A percentile compares a stretch with the other conserved stretches of the same genome.
phyloP scores from a whole-genome alignment of 2,888 invertebrate genomes.

The Liodrosophila aerea region DNA sequence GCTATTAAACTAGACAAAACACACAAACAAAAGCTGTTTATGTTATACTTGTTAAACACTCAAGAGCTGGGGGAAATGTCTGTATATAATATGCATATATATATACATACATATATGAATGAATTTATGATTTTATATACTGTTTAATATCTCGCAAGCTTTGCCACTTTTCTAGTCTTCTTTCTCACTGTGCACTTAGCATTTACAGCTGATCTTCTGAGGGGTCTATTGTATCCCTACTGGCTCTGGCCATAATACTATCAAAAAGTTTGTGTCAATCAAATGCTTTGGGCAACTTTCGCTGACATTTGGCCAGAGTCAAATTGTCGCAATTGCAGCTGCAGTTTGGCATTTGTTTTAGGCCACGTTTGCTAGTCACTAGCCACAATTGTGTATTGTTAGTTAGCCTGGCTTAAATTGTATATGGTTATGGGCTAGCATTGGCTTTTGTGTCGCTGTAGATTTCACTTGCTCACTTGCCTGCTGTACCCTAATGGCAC shows the following conservation, averaged over 20 bases:
- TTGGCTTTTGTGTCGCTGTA: slow-evolving; percentile 43
- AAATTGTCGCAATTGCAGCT: slow-evolving; percentile 24
- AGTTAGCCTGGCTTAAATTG: slow-evolving; percentile 25
- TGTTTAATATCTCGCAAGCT: too few species aligned
- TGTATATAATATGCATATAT: too few species aligned
- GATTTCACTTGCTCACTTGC: slow-evolving; percentile 65
- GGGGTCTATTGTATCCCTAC: neutral
- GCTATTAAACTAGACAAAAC: too few species aligned
- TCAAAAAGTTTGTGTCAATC: slow-evolving; percentile 31
- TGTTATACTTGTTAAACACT: too few species aligned
- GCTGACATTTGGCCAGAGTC: slow-evolving; percentile 58
- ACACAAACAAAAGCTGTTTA: too few species aligned
- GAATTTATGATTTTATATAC: too few species aligned
- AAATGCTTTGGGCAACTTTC: slow-evolving; percentile 63
- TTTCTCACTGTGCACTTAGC: neutral
- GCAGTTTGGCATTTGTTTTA: slow-evolving; percentile 8
- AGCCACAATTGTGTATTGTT: slow-evolving; percentile 8
- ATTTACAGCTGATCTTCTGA: too few species aligned
- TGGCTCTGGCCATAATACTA: slow-evolving; percentile 4
- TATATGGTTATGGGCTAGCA: slow-evolving; percentile 18
- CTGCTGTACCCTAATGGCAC: slow-evolving; percentile 14
- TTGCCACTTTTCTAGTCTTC: too few species aligned
- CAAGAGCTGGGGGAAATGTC: too few species aligned
- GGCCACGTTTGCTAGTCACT: slow-evolving; percentile 19
- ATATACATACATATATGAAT: too few species aligned